These are phyloP conservation scores for Rhea americana DNA, from an alignment of 2,113 vertebrate genomes.

Conservation along the genomic window DNA sequence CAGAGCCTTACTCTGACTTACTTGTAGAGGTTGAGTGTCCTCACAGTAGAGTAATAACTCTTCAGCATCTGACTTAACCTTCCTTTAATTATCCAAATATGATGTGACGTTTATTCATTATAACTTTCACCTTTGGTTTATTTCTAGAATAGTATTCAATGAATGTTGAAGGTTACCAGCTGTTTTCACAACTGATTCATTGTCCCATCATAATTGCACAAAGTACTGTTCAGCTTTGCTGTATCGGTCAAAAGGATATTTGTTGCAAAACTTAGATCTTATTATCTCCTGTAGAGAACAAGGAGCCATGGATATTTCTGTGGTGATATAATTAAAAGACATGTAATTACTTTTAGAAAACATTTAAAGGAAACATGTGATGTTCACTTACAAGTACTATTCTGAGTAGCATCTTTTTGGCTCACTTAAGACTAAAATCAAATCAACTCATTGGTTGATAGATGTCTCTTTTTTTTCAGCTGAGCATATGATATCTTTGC, in stretches of 20 bases:
- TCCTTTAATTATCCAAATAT: neutral
- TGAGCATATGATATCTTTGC: neutral
- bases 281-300: neutral
- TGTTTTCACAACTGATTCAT: accelerated
- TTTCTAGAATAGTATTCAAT: neutral
- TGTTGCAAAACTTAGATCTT: neutral
- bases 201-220: neutral
- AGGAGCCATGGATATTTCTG: neutral
- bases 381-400: neutral
- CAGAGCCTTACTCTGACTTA: no score
- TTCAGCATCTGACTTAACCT: neutral
- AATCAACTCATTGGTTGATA: neutral
- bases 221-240: neutral
- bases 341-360: neutral
- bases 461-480: neutral
- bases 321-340: neutral
- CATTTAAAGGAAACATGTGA: neutral
- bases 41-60: neutral
- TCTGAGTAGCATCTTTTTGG: neutral
- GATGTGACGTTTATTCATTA: neutral
- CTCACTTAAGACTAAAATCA: neutral
- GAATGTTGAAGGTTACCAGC: neutral
- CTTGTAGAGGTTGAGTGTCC: accelerated
- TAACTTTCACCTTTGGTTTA: neutral
- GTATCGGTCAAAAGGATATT: neutral